Evolutionary conservation across 2,113 vertebrate species (phyloP).

Genomic region (Nesogale talazaci): DNA sequence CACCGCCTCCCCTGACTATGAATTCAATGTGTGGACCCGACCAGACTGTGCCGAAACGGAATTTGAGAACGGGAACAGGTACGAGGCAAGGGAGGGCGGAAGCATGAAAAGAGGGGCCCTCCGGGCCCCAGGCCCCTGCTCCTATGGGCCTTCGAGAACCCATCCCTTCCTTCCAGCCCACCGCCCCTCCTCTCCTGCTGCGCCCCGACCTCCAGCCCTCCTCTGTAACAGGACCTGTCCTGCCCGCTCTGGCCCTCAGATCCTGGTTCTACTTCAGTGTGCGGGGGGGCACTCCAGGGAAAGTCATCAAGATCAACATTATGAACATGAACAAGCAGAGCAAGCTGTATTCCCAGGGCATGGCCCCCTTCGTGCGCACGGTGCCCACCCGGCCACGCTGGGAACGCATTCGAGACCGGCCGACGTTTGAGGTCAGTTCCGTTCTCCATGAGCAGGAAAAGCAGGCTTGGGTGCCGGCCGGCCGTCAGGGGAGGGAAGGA

Average conservation of each 20-base stretch:
- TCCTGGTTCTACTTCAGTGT: constrained; percentile 99
- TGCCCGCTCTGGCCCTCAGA: constrained; percentile 81
- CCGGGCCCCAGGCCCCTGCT: neutral
- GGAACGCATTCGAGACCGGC: constrained; percentile 95
- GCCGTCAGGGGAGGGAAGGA: neutral
- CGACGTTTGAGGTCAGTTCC: constrained; percentile 91
- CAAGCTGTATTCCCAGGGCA: constrained; percentile 97
- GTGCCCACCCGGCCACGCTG: constrained; percentile 92
- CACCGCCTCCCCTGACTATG: constrained; percentile 88
- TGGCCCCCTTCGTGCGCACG: constrained; percentile 95
- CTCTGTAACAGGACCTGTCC: neutral
- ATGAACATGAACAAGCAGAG: constrained; percentile 99
- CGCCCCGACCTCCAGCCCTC: neutral
- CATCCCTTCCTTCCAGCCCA: too few relatives aligned
- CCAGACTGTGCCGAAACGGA: constrained; percentile 95
- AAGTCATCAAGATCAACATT: constrained; percentile 95
- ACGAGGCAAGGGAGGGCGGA: neutral
- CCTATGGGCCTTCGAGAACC: neutral
- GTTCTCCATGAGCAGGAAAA: neutral
- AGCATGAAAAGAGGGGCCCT: neutral
- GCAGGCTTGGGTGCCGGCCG: neutral
- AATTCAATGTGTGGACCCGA: constrained; percentile 96
- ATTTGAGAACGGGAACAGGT: constrained; percentile 98
- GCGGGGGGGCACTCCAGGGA: constrained; percentile 90
- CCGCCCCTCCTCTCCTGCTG: neutral